Evolutionary conservation across 2,888 invertebrate genomes (phyloP), one percentile per base, ranked within the genome.

Genomic region (Opisthograptis luteolata): DNA sequence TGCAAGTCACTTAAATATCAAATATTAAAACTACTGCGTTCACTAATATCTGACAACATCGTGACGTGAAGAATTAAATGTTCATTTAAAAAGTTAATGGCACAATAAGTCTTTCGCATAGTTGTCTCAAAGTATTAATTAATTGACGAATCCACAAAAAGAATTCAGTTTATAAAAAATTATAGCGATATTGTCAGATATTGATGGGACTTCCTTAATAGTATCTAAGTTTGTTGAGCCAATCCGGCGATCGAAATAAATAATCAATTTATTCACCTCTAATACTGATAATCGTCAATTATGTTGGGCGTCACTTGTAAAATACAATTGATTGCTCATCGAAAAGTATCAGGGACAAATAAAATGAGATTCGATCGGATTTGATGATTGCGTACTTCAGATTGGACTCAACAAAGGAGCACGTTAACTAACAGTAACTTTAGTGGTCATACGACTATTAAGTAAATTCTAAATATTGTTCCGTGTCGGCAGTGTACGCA

Each of bases 401-500:
- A 57, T 49, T 48, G 8, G 7, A 22, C 44, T 37, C 45, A 40
- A 50, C 50, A 52, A 47, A 36, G 27, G 27, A 32, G 39, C 12
- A 1, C 15, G 19, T 39, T 52, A 30, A 57, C 54, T 48, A 49
- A 51, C 28, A 55, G 36, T 58, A 42, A 57, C 9, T 58, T 43
- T 40, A 58, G 51, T 62, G 58, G 63, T 64, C 54, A 51, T 44
- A 55, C 46, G 49, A 46, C 49, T 27, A 46, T 55, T 44, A 12
- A 45, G 44, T 30, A 42, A 35, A n/a, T n/a, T n/a, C n/a, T n/a
- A n/a, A n/a, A 48, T 40, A 58, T 56, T 55, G 57, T 42, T 62
- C 60, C 58, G 37, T 43, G 55, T 58, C 62, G 67, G 67, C 73
- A 76, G 76, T 79, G 76, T 71, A 73, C 79, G 76, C 68, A 56